phyloP scores from a whole-genome alignment of 1,140 invertebrate genomes.

The Hyles vespertilio region DNA sequence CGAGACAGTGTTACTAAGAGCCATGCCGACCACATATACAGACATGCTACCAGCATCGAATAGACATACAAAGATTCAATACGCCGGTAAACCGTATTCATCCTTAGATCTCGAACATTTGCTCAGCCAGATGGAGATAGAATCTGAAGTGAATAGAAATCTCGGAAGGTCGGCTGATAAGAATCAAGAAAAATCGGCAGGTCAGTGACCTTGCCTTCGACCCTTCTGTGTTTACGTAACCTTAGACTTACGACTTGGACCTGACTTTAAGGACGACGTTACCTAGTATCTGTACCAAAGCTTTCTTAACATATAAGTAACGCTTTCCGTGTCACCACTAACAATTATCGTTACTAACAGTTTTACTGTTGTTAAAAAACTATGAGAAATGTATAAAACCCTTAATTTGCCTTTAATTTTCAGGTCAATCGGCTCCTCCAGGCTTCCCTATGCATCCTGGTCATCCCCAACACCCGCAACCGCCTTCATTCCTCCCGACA shows the following conservation, averaged over 20 bases:
- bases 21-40: slow-evolving; percentile 31
- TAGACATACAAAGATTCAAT: slow-evolving; percentile 22
- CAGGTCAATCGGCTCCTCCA: slow-evolving; percentile 37
- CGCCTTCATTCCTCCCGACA: slow-evolving; percentile 51
- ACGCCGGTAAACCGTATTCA: slow-evolving; percentile 44
- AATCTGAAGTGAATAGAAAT: slow-evolving; percentile 64
- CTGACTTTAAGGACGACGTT: not conserved
- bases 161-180: slow-evolving; percentile 63
- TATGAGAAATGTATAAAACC: not conserved
- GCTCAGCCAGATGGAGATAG: slow-evolving; percentile 60
- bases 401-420: not conserved
- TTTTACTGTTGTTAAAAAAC: not conserved
- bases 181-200: slow-evolving; percentile 41
- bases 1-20: slow-evolving; percentile 50
- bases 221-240: slow-evolving; percentile 5
- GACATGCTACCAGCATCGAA: slow-evolving; percentile 23
- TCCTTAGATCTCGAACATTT: slow-evolving; percentile 57
- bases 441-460: slow-evolving; percentile 29
- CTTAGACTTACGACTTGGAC: slow-evolving; percentile 7
- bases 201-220: slow-evolving; percentile 60
- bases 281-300: too few species aligned
- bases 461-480: slow-evolving; percentile 28
- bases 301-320: too few species aligned
- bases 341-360: not conserved
- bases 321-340: not conserved